Evolutionary conservation across 2,113 vertebrate genomes (phyloP).

Genomic region (Passerina amoena): DNA sequence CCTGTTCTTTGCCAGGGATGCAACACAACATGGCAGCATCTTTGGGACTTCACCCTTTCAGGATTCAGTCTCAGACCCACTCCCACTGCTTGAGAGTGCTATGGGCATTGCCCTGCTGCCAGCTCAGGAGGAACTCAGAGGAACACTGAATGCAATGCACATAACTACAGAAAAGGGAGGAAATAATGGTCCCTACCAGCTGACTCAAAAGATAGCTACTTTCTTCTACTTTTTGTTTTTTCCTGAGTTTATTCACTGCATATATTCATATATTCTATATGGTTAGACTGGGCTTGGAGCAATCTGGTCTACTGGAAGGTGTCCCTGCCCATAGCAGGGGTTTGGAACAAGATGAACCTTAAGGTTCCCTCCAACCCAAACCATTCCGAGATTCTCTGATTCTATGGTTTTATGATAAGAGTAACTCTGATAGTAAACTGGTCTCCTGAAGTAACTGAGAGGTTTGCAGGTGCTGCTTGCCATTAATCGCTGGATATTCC

Average conservation of each 20-base stretch:
- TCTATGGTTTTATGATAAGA: background rate
- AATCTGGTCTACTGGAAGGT: background rate
- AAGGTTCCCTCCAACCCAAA: background rate
- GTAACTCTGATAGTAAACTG: background rate
- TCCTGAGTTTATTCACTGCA: background rate
- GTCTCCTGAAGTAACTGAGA: background rate
- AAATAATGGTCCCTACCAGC: background rate
- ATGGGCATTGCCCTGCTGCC: background rate
- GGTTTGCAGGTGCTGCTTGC: background rate
- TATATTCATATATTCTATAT: background rate
- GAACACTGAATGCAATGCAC: background rate
- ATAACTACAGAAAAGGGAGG: background rate
- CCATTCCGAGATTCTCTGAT: background rate
- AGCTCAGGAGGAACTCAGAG: accelerated
- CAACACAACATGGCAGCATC: background rate
- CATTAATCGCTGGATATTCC: background rate
- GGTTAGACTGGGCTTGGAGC: background rate
- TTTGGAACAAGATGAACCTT: background rate
- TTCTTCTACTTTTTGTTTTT: background rate
- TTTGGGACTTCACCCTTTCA: background rate
- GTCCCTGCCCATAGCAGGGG: background rate
- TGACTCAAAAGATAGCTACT: background rate
- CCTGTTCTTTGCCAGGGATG: background rate
- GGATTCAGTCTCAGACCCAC: background rate
- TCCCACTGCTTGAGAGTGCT: background rate